Evolutionary conservation across 1,140 invertebrate genomes (phyloP).

Genomic region (Mizuhopecten yessoensis): DNA sequence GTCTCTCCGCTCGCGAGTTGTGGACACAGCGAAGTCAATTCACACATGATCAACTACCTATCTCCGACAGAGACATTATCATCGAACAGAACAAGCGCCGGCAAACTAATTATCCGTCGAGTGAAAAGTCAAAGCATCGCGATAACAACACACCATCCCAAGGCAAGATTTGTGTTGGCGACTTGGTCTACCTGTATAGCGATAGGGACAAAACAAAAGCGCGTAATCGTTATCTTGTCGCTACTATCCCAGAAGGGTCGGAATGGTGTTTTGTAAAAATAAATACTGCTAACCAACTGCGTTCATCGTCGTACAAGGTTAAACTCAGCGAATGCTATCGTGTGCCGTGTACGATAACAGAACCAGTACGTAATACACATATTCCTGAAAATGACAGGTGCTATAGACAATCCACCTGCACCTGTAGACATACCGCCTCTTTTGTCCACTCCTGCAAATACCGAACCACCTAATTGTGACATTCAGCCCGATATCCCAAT

Average conservation of each 20-base stretch:
- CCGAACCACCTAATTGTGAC: too few species aligned
- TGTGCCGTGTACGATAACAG: background rate
- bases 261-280: conserved; percentile 60
- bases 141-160: too few species aligned
- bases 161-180: conserved; percentile 46
- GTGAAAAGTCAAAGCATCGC: conserved; percentile 62
- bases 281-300: conserved; percentile 58
- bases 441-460: too few species aligned
- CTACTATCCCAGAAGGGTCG: conserved; percentile 21
- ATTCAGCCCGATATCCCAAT: too few species aligned
- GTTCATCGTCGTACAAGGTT: conserved; percentile 51
- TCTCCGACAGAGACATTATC: conserved; percentile 51
- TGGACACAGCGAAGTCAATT: conserved; percentile 39
- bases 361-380: too few species aligned
- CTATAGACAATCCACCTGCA: too few species aligned
- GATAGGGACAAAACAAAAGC: conserved; percentile 52
- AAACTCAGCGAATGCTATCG: conserved; percentile 56
- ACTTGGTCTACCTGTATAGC: conserved; percentile 59
- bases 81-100: conserved; percentile 37
- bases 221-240: conserved; percentile 53
- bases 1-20: background rate
- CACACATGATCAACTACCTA: conserved; percentile 59
- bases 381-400: too few species aligned
- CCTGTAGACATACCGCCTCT: too few species aligned
- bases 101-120: conserved; percentile 47